phyloP scores from a whole-genome alignment of 2,888 invertebrate genomes.

The Zaprionus obscuricornis region DNA sequence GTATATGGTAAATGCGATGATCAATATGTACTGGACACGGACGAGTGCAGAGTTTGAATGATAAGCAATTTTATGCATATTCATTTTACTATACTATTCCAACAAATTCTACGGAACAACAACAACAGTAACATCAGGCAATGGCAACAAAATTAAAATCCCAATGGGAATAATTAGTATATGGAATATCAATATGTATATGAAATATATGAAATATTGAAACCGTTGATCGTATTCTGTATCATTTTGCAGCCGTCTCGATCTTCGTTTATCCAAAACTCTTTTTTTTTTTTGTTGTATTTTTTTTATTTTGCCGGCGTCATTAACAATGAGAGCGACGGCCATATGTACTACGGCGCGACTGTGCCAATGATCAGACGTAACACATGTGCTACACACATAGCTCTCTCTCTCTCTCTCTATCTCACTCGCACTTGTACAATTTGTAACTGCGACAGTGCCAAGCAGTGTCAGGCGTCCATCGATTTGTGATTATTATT shows the following conservation, averaged over 20 bases:
- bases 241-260: constrained; percentile 33
- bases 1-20: no score
- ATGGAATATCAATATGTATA: constrained; percentile 26
- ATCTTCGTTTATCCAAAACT: constrained; percentile 45
- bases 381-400: constrained; percentile 40
- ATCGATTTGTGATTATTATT: constrained; percentile 4
- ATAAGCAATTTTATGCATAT: constrained; percentile 15
- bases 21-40: constrained; percentile 23
- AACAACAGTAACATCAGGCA: background rate
- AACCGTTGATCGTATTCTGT: constrained; percentile 37
- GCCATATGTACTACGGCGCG: constrained; percentile 42
- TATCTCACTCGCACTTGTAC: background rate
- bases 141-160: constrained; percentile 18
- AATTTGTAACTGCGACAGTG: constrained; percentile 51
- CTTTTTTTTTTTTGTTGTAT: no score
- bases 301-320: constrained; percentile 63
- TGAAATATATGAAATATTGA: no score
- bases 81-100: constrained; percentile 1
- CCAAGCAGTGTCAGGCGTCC: constrained; percentile 81
- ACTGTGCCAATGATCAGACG: constrained; percentile 8
- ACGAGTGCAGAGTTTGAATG: constrained; percentile 37
- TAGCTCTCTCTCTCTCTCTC: background rate
- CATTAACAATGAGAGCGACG: constrained; percentile 45
- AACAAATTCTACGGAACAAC: constrained; percentile 13
- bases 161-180: constrained; percentile 67